These are phyloP conservation scores for Tor tambroides DNA, from an alignment of 2,113 vertebrate genomes.

Conservation along the genomic window DNA sequence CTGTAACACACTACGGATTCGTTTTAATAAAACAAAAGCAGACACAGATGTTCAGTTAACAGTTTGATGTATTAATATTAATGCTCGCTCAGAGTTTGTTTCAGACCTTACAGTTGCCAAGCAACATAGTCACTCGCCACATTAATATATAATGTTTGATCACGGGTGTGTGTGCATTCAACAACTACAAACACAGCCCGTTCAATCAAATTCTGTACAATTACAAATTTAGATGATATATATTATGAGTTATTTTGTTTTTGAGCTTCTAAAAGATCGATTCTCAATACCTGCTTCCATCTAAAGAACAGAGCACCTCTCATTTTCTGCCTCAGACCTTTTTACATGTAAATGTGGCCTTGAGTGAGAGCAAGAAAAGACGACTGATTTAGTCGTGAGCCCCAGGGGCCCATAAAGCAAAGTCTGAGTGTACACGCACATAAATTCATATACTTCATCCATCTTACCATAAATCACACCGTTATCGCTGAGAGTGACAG, in stretches of 20 bases:
- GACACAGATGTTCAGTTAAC: background rate
- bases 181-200: too few species aligned
- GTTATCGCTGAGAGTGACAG: background rate
- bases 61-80: constrained; percentile 4
- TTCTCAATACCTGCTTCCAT: background rate
- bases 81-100: background rate
- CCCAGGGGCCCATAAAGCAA: constrained; percentile 5
- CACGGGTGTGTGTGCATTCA: background rate
- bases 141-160: background rate
- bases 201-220: too few species aligned
- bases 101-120: background rate
- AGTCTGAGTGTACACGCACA: background rate
- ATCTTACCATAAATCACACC: background rate
- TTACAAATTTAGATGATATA: too few species aligned
- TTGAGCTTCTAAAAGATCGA: background rate
- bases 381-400: constrained; percentile 49
- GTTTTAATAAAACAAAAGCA: background rate
- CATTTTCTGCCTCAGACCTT: constrained; percentile 60
- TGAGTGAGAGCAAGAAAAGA: constrained; percentile 63
- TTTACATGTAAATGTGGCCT: constrained; percentile 55
- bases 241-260: background rate
- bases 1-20: background rate
- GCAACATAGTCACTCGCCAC: background rate
- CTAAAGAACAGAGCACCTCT: constrained; percentile 16
- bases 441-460: background rate